phyloP scores from a whole-genome alignment of 2,888 invertebrate genomes.

The Metallyticus violacea region DNA sequence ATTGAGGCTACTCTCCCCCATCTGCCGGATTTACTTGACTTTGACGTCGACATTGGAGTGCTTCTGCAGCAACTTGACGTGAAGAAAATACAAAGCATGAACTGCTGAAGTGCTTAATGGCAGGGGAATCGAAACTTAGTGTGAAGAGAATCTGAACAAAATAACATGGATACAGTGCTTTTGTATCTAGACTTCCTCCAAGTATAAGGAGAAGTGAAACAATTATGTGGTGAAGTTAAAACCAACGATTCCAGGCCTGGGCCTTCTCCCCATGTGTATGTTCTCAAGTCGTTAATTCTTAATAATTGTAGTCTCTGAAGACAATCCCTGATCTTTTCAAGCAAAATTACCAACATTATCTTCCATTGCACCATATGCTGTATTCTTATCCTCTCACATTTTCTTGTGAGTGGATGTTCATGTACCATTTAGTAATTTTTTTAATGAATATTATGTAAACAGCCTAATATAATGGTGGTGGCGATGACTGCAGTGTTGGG shows the following conservation, averaged over 20 bases:
- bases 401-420: neutral
- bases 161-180: neutral
- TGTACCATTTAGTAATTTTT: neutral
- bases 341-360: slow-evolving; percentile 6
- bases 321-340: slow-evolving; percentile 6
- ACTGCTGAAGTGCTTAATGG: neutral
- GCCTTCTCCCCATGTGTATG: slow-evolving; percentile 33
- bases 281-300: slow-evolving; percentile 26
- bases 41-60: neutral
- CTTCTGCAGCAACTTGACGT: neutral
- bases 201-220: slow-evolving; percentile 1
- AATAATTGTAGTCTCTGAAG: slow-evolving; percentile 4
- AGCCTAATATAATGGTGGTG: slow-evolving; percentile 10
- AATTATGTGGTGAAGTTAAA: neutral
- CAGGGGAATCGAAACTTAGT: neutral
- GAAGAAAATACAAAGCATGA: neutral
- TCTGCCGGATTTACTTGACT: neutral
- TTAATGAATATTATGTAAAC: neutral
- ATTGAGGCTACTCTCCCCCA: slow-evolving; percentile 6
- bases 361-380: slow-evolving; percentile 17
- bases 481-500: neutral
- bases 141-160: neutral
- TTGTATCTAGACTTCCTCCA: neutral
- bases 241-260: slow-evolving; percentile 23
- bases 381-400: neutral